Evolutionary conservation across 2,888 invertebrate species (phyloP), one percentile per base, ranked within the genome.

Genomic region (Leistus spinibarbis): DNA sequence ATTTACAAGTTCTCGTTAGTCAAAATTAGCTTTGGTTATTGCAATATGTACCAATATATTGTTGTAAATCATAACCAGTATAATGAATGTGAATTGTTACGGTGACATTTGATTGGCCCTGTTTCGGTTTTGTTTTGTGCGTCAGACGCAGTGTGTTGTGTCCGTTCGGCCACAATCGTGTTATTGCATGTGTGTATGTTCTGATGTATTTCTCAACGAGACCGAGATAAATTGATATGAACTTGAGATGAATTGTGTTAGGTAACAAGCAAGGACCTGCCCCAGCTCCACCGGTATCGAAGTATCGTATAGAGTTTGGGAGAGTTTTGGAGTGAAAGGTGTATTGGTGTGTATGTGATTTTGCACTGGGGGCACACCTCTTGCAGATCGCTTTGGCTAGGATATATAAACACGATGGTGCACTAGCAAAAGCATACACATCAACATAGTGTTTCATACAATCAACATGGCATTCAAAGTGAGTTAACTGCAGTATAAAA

Each of bases 391-490:
- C 57, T 68, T 19, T 16, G 24, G 60, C 27, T 53, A 16, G 24
- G 60, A 19, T 69, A 75, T 67, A 68, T 69, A 75, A 60, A 53
- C 75, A 20, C 24, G 53, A 54, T 10, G 24, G 54, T 22, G 9
- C 75, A 23, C 68, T 53, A 63, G n/a, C 22, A 40, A 68, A 3
- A 64, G 53, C 63, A 72, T 60, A 60, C 60, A 60, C 60, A 24
- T 19, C 72, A 53, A 53, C 66, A 10, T 19, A 65, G 66, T 65
- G 72, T 66, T 57, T 54, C 57, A 65, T 56, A 71, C 16, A 64
- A 72, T 53, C 76, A 79, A 79, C 80, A 81, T 81, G 81, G 79
- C 81, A 77, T 81, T 80, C 80, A 80, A 81, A 80, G 81, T 81
- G 78, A 80, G 81, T 80, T 77, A n/a, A n/a, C 27, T 68, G 19